Conservation (phyloP, 2,888 invertebrate genomes). For the Fragum sueziense region DNA sequence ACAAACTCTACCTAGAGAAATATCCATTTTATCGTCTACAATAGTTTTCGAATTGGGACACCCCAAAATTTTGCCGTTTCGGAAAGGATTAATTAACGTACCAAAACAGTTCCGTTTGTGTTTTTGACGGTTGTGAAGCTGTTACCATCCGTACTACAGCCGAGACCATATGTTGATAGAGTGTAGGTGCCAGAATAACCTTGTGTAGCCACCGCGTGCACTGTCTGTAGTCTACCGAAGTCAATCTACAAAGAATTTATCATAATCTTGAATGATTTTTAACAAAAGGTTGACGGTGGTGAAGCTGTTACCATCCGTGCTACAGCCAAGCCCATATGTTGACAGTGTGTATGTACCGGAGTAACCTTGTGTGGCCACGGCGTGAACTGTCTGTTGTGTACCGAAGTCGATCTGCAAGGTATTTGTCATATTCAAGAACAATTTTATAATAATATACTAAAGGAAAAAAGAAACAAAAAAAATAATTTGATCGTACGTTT, state of each 20-base stretch:
- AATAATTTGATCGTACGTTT: too few relatives aligned
- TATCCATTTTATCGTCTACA: too few relatives aligned
- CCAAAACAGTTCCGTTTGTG: constrained; percentile 51
- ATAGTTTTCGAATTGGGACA: too few relatives aligned
- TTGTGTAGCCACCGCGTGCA: constrained; percentile 61
- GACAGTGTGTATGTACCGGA: constrained; percentile 48
- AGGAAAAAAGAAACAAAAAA: too few relatives aligned
- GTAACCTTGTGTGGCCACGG: constrained; percentile 52
- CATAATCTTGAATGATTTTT: not conserved
- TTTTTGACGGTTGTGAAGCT: constrained; percentile 36
- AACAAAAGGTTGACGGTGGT: constrained; percentile 14
- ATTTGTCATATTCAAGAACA: too few relatives aligned
- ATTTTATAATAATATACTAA: too few relatives aligned
- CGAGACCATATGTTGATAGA: constrained; percentile 44
- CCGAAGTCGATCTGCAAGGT: too few relatives aligned
- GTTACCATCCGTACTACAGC: constrained; percentile 61
- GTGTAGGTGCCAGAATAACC: constrained; percentile 52
- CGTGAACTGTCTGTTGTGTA: too few relatives aligned
- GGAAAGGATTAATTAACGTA: constrained; percentile 18
- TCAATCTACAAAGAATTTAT: constrained; percentile 43
- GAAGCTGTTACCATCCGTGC: constrained; percentile 60
- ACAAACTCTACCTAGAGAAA: too few relatives aligned
- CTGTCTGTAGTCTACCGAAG: constrained; percentile 45
- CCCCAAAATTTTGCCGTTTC: too few relatives aligned
- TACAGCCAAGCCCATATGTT: constrained; percentile 51